Evolutionary conservation across 2,113 vertebrate species (phyloP).

Genomic region (Scomber japonicus): DNA sequence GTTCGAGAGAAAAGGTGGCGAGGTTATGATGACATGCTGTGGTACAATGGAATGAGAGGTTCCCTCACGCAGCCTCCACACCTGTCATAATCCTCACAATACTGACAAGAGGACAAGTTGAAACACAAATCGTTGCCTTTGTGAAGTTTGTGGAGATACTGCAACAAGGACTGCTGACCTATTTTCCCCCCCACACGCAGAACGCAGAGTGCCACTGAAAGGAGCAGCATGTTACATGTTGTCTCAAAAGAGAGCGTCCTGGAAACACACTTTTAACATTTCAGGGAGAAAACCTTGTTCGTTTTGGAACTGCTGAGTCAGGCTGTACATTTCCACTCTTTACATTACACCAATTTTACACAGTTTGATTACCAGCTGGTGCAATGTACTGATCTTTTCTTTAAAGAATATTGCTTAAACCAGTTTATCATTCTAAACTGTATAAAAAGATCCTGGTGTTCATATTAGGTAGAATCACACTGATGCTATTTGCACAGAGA

Average conservation of each 20-base stretch:
- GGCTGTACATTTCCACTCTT: neutral
- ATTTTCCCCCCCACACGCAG: neutral
- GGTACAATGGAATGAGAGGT: constrained; percentile 28
- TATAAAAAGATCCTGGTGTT: too few species aligned
- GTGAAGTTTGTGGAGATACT: constrained; percentile 36
- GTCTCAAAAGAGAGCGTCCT: neutral
- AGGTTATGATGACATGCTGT: constrained; percentile 7
- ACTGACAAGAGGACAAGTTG: constrained; percentile 51
- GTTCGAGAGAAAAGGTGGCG: neutral
- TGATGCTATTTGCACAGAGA: neutral
- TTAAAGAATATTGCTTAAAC: too few species aligned
- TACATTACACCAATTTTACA: neutral
- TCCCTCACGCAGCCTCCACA: constrained; percentile 39
- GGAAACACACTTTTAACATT: neutral
- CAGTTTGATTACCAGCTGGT: neutral
- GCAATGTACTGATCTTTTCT: neutral
- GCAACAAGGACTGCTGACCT: constrained; percentile 24
- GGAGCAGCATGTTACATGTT: neutral
- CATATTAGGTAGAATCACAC: neutral
- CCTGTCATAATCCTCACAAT: constrained; percentile 17
- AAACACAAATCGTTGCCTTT: constrained; percentile 60
- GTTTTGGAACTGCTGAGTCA: neutral
- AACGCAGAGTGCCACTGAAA: constrained; percentile 17
- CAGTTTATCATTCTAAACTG: too few species aligned
- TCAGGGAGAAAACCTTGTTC: neutral